These are phyloP conservation scores for Spheniscus mendiculus DNA, from an alignment of 2,113 vertebrate species.

Conservation along the genomic window DNA sequence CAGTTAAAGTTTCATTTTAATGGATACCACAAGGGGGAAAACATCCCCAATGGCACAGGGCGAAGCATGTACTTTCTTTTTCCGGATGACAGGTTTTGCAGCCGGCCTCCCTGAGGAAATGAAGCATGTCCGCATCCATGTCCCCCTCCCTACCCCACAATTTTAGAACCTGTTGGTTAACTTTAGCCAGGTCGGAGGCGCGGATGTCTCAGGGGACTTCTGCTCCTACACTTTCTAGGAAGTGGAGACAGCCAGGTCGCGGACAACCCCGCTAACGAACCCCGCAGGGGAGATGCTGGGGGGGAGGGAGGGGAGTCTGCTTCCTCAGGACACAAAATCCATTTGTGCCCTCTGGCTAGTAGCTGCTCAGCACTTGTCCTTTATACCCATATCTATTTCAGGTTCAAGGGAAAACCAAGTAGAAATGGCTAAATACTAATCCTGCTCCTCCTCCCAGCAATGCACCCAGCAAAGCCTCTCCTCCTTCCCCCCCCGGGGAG, in stretches of 20 bases:
- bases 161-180: not conserved
- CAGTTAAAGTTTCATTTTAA: not conserved
- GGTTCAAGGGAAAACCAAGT: not conserved
- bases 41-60: rapidly evolving
- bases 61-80: not conserved
- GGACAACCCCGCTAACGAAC: not conserved
- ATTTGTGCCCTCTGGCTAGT: not conserved
- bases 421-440: not conserved
- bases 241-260: not conserved
- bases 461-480: not conserved
- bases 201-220: not conserved
- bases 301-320: not conserved
- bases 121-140: rapidly evolving
- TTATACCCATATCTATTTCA: not conserved
- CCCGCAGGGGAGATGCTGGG: rapidly evolving
- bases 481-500: too few relatives aligned
- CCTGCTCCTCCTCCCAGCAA: not conserved
- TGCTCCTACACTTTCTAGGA: not conserved
- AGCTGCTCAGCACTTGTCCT: not conserved
- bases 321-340: too few relatives aligned
- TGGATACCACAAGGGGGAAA: not conserved
- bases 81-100: not conserved
- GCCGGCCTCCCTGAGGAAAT: not conserved
- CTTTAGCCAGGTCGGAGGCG: not conserved
- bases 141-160: too few relatives aligned